phyloP scores from a whole-genome alignment of 2,113 vertebrate species.

The Catharus fuscescens region DNA sequence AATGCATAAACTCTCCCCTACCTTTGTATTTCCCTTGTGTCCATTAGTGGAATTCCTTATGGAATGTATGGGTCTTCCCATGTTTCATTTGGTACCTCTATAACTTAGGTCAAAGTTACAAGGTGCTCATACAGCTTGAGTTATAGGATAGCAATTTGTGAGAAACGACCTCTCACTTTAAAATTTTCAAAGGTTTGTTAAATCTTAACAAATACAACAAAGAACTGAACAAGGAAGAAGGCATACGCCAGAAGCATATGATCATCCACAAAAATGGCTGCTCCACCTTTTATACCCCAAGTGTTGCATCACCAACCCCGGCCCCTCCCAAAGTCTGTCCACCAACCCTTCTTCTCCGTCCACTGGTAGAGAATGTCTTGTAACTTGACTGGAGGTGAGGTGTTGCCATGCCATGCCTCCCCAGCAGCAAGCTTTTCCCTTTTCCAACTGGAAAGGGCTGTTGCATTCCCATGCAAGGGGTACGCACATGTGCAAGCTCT shows the following conservation, averaged over 20 bases:
- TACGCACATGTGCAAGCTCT: not conserved
- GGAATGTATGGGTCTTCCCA: not conserved
- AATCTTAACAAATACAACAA: not conserved
- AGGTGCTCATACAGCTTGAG: not conserved
- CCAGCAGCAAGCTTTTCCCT: not conserved
- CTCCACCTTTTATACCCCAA: not conserved
- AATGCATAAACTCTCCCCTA: not conserved
- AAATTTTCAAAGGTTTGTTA: not conserved
- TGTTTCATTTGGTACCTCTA: not conserved
- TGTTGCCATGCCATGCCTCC: not conserved
- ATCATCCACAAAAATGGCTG: not conserved
- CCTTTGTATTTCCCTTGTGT: not conserved
- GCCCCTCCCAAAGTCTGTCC: not conserved
- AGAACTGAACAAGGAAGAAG: not conserved
- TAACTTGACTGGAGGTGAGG: not conserved
- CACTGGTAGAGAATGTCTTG: not conserved
- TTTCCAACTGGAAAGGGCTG: not conserved
- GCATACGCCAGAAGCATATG: not conserved
- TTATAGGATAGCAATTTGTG: not conserved
- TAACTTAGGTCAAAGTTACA: too few relatives aligned
- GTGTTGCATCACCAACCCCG: not conserved
- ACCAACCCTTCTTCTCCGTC: not conserved
- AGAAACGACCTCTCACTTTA: not conserved
- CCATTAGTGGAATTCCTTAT: not conserved
- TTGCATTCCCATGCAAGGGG: not conserved